These are phyloP conservation scores for Phasia obesa DNA, from an alignment of 2,888 invertebrate species.

Conservation along the genomic window DNA sequence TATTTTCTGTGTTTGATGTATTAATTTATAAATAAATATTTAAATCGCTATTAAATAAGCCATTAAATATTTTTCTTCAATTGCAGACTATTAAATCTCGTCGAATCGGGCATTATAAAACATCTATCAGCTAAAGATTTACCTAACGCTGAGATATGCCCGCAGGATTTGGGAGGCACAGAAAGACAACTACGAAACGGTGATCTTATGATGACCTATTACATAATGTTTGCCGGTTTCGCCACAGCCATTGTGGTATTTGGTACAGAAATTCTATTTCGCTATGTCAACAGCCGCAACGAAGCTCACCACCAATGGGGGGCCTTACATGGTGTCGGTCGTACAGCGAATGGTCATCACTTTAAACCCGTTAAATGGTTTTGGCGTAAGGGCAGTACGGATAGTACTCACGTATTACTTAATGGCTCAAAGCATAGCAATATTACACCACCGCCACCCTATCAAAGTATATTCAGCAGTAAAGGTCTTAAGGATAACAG, in stretches of 20 bases:
- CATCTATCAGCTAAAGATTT: conserved; percentile 86
- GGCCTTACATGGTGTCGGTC: conserved; percentile 77
- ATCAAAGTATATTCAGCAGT: conserved; percentile 83
- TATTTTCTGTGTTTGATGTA: too few relatives aligned
- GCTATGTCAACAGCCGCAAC: conserved; percentile 77
- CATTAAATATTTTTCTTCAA: conserved; percentile 20
- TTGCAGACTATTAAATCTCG: conserved; percentile 86
- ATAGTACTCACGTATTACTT: conserved; percentile 72
- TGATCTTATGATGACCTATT: conserved; percentile 91
- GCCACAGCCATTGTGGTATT: conserved; percentile 86
- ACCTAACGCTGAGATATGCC: conserved; percentile 91
- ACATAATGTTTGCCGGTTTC: conserved; percentile 88
- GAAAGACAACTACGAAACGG: conserved; percentile 90
- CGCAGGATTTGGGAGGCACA: conserved; percentile 90
- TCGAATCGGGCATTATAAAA: conserved; percentile 90
- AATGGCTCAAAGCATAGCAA: conserved; percentile 72
- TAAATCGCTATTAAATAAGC: too few relatives aligned
- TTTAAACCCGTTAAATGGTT: conserved; percentile 76
- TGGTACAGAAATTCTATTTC: conserved; percentile 85
- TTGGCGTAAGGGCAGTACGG: conserved; percentile 67
- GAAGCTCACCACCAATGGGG: conserved; percentile 75
- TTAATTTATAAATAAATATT: too few relatives aligned
- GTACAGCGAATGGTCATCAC: conserved; percentile 76
- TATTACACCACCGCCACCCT: conserved; percentile 86
- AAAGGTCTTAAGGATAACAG: conserved; percentile 45